Percentiles rank a stretch among this genome's conserved stretches.
Evolutionary conservation across 2,113 vertebrate genomes (phyloP).

Genomic region (Mus spicilegus): DNA sequence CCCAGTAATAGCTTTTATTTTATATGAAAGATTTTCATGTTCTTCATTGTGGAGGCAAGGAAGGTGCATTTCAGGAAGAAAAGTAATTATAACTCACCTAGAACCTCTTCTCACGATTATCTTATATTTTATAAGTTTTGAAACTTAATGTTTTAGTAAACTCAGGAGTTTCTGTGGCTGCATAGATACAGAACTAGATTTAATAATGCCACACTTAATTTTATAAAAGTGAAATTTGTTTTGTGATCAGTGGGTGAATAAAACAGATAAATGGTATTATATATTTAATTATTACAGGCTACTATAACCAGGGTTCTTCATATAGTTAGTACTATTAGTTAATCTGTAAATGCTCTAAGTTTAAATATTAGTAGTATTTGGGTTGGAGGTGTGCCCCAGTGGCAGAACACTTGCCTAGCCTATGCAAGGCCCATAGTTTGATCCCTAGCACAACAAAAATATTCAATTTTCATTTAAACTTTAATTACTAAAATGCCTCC

Average conservation of each 20-base stretch:
- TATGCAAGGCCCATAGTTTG: neutral
- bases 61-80: neutral
- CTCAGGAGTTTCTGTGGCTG: neutral
- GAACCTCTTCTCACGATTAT: neutral
- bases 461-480: constrained; percentile 34
- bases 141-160: constrained; percentile 24
- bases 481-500: constrained; percentile 52
- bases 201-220: constrained; percentile 18
- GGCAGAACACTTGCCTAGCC: neutral
- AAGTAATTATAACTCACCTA: neutral
- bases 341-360: constrained; percentile 39
- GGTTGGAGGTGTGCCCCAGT: neutral
- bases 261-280: constrained; percentile 11
- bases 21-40: constrained; percentile 12
- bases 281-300: constrained; percentile 43
- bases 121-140: constrained; percentile 53
- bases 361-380: constrained; percentile 36
- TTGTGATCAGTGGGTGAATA: neutral
- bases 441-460: neutral
- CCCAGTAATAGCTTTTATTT: constrained; percentile 2
- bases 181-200: constrained; percentile 10
- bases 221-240: constrained; percentile 58
- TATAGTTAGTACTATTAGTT: constrained; percentile 48
- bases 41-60: neutral
- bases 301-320: constrained; percentile 24